Evolutionary conservation across 2,113 vertebrate genomes (phyloP).

Genomic region (Pholis gunnellus): DNA sequence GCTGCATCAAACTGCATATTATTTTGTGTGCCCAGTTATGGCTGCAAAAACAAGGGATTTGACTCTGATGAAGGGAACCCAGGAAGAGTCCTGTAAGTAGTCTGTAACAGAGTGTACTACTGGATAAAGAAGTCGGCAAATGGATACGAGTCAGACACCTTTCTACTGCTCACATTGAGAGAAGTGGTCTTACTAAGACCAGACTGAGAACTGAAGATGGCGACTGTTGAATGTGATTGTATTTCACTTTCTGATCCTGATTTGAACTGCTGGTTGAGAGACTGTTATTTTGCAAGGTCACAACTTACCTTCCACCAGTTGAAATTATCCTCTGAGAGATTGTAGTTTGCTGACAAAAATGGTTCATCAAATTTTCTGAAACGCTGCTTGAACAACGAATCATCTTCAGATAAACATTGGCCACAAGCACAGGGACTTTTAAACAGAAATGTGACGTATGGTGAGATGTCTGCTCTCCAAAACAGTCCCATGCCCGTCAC

Average conservation of each 20-base stretch:
- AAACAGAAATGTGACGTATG: fast-evolving
- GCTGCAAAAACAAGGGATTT: no score
- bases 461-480: neutral
- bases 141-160: no score
- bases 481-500: neutral
- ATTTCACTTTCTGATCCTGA: neutral
- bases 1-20: no score
- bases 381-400: neutral
- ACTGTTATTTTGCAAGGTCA: neutral
- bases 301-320: constrained; percentile 65
- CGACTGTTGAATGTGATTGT: fast-evolving
- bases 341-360: constrained; percentile 1
- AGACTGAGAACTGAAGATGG: neutral
- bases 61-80: no score
- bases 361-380: constrained; percentile 6
- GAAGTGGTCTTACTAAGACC: no score
- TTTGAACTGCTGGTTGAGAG: neutral
- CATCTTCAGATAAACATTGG: neutral
- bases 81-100: no score
- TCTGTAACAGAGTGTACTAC: no score
- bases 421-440: neutral
- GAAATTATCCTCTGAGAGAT: neutral
- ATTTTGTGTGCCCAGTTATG: no score
- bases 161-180: no score
- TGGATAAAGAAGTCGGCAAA: no score